Evolutionary conservation across 2,888 invertebrate species (phyloP).

Genomic region (Lithosia quadra): DNA sequence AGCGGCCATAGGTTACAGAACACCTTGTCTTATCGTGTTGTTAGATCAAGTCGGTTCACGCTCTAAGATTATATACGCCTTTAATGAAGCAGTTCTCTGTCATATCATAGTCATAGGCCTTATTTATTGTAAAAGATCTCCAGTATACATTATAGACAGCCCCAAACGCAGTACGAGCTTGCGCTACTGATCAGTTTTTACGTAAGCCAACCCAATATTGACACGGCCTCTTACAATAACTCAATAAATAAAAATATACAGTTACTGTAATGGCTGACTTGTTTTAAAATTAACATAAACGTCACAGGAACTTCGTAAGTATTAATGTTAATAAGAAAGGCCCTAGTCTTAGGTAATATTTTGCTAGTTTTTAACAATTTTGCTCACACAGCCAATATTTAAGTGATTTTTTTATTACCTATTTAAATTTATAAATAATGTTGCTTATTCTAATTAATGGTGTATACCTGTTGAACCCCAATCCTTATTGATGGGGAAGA

Average conservation of each 20-base stretch:
- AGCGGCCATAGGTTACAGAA: too few species aligned
- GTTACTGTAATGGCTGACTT: slow-evolving; percentile 68
- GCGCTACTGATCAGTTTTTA: background rate
- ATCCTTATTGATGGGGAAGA: background rate
- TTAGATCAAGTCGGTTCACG: too few species aligned
- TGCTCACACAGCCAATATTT: slow-evolving; percentile 75
- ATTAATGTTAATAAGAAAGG: slow-evolving; percentile 73
- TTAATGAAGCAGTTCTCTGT: too few species aligned
- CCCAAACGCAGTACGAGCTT: background rate
- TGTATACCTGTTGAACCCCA: background rate
- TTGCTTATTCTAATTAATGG: slow-evolving; percentile 34
- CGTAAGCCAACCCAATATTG: background rate
- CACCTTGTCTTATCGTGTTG: too few species aligned
- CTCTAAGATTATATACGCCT: too few species aligned
- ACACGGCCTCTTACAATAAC: slow-evolving; percentile 22
- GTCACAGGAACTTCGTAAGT: slow-evolving; percentile 60
- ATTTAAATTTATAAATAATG: slow-evolving; percentile 35
- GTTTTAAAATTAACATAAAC: slow-evolving; percentile 63
- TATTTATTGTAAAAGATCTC: too few species aligned
- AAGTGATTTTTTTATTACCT: slow-evolving; percentile 45
- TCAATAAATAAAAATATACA: slow-evolving; percentile 50
- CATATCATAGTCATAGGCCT: too few species aligned
- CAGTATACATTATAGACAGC: background rate
- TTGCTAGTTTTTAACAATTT: slow-evolving; percentile 69
- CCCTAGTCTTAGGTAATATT: slow-evolving; percentile 82